Conservation (phyloP, 2,797 vertebrate genomes). For the Propithecus deckenii region DNA sequence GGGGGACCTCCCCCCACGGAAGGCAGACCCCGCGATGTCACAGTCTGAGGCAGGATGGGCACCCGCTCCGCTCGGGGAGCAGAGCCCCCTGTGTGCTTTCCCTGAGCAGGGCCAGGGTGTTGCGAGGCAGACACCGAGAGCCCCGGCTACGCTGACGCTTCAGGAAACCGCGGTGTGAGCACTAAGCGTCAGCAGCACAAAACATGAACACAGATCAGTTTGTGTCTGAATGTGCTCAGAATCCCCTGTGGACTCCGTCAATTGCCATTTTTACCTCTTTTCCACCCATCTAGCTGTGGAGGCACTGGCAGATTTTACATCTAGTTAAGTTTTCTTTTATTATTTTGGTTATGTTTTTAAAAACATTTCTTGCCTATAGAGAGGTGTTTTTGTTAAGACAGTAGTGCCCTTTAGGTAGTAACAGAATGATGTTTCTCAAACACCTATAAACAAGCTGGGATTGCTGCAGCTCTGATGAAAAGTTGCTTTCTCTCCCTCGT, state of each 20-base stretch:
- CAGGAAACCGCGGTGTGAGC: neutral
- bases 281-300: conserved; percentile 46
- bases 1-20: neutral
- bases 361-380: conserved; percentile 64
- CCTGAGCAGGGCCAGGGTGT: neutral
- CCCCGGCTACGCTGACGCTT: rapidly evolving
- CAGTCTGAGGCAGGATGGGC: neutral
- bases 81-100: neutral
- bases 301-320: conserved; percentile 62
- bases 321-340: conserved; percentile 30
- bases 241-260: conserved; percentile 65
- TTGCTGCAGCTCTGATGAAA: neutral
- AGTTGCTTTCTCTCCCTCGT: neutral
- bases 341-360: conserved; percentile 67
- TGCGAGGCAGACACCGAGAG: neutral
- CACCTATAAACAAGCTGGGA: neutral
- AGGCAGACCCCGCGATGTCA: rapidly evolving
- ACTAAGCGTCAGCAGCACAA: neutral
- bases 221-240: conserved; percentile 57
- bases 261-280: conserved; percentile 54
- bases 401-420: conserved; percentile 54
- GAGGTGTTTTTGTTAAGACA: conserved; percentile 59
- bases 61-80: neutral
- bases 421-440: conserved; percentile 51
- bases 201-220: conserved; percentile 63